Conservation (phyloP, 2,888 invertebrate species). For the Caradrina clavipalpis region DNA sequence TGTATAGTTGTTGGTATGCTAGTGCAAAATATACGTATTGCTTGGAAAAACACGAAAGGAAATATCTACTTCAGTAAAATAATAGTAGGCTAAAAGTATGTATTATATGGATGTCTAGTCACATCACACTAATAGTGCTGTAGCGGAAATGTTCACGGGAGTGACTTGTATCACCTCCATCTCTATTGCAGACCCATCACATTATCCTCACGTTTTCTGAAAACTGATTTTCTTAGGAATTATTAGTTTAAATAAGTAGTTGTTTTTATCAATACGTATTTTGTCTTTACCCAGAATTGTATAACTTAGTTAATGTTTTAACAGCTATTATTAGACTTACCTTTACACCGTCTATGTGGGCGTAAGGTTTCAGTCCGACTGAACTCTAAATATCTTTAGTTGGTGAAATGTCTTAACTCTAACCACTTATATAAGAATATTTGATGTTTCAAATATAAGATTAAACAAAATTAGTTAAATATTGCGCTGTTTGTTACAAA, state of each 20-base stretch:
- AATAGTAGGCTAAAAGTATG: no score
- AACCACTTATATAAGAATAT: neutral
- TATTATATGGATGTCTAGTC: neutral
- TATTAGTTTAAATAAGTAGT: neutral
- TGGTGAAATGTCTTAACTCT: neutral
- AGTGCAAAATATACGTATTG: neutral
- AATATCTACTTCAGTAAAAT: neutral
- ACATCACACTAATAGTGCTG: neutral
- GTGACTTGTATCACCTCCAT: constrained; percentile 5
- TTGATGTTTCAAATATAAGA: neutral
- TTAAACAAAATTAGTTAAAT: neutral
- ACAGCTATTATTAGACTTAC: neutral
- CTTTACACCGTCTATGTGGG: neutral
- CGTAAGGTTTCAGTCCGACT: neutral
- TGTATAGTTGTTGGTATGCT: neutral
- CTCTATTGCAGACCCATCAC: constrained; percentile 3
- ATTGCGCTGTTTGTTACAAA: neutral
- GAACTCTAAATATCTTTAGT: neutral
- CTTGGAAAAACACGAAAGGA: neutral
- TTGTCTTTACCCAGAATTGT: no score
- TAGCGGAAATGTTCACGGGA: constrained; percentile 21
- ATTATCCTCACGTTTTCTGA: constrained; percentile 11
- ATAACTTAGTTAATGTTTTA: constrained; percentile 2
- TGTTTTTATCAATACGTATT: no score
- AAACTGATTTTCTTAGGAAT: constrained; percentile 12